phyloP scores from a whole-genome alignment of 2,797 vertebrate species.

The Oreochromis grahami region DNA sequence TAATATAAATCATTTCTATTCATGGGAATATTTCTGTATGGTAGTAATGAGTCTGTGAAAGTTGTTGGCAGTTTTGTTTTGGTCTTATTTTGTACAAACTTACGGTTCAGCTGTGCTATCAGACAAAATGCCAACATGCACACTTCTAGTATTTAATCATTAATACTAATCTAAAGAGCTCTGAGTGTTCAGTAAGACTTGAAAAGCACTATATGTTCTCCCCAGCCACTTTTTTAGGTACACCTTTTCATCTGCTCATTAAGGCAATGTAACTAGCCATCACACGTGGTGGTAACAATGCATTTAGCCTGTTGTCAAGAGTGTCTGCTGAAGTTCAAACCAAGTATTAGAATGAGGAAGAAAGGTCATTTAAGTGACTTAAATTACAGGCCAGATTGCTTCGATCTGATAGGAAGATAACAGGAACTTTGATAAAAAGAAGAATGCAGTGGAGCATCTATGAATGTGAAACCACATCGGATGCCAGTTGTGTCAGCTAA shows the following conservation, averaged over 20 bases:
- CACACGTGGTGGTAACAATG: not conserved
- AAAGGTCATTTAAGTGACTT: not conserved
- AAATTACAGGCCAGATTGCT: not conserved
- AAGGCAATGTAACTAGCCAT: not conserved
- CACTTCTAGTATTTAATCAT: not conserved
- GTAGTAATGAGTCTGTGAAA: not conserved
- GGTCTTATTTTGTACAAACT: not conserved
- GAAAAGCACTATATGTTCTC: not conserved
- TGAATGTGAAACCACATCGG: not conserved
- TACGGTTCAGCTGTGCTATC: not conserved
- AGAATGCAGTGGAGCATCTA: not conserved
- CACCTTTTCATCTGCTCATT: not conserved
- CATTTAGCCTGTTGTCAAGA: not conserved
- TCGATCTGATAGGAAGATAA: not conserved
- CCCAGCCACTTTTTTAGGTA: not conserved
- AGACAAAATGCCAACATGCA: not conserved
- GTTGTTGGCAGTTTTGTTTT: not conserved
- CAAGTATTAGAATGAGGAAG: not conserved
- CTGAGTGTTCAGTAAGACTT: not conserved
- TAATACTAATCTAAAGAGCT: not conserved
- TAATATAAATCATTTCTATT: not conserved
- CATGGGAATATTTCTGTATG: not conserved
- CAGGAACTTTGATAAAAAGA: not conserved
- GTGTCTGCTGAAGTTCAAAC: not conserved
- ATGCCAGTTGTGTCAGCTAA: fast-evolving